Percentiles rank a stretch among this genome's conserved stretches.
Conservation (phyloP, 2,888 invertebrate species). For the Altica lythri region DNA sequence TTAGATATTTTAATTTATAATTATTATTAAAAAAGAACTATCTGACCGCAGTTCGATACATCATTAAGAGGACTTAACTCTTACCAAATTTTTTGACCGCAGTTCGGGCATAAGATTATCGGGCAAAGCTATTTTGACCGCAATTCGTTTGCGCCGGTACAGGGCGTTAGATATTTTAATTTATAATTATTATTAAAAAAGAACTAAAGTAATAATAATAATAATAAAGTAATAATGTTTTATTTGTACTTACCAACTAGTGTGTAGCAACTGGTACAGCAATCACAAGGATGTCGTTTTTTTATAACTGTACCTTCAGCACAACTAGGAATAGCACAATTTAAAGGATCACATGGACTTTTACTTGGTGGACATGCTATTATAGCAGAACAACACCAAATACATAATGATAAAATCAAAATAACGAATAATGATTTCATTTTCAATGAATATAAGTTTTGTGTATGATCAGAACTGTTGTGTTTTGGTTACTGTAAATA, state of each 20-base stretch:
- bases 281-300: constrained; percentile 3
- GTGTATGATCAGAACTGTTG: no score
- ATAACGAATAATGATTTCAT: background rate
- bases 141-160: no score
- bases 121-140: background rate
- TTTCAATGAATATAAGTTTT: no score
- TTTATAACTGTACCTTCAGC: background rate
- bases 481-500: background rate
- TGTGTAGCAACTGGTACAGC: constrained; percentile 2
- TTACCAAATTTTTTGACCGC: no score
- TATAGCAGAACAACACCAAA: constrained; percentile 6
- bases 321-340: constrained; percentile 5
- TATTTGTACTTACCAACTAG: background rate
- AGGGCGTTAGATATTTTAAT: no score
- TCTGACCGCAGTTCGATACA: no score
- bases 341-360: background rate
- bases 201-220: background rate
- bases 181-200: background rate
- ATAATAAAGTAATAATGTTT: background rate
- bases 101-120: no score
- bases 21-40: no score
- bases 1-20: no score
- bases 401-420: background rate
- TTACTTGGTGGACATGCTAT: background rate
- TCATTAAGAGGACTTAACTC: no score